Evolutionary conservation across 2,888 invertebrate genomes (phyloP).

Genomic region (Parasteatoda lunata): DNA sequence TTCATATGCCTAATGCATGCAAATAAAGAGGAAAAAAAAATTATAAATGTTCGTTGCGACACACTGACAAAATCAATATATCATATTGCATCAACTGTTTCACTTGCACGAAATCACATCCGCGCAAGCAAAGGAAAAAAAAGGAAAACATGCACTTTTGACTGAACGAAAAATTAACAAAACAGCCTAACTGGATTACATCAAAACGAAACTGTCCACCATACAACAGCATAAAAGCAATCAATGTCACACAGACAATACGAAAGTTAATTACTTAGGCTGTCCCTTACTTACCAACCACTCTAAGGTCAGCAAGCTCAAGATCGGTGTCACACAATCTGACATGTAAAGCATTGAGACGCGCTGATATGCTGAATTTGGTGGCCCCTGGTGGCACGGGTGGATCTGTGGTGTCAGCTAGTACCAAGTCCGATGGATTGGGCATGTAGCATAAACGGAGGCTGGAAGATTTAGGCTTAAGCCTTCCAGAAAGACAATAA

Average conservation of each 20-base stretch:
- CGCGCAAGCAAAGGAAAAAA: neutral
- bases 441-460: slow-evolving; percentile 35
- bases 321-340: slow-evolving; percentile 83
- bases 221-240: too few relatives aligned
- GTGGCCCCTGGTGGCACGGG: slow-evolving; percentile 85
- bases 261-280: slow-evolving; percentile 9
- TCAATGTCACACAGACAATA: slow-evolving; percentile 4
- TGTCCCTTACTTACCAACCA: slow-evolving; percentile 74
- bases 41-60: too few relatives aligned
- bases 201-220: too few relatives aligned
- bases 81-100: too few relatives aligned
- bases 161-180: too few relatives aligned
- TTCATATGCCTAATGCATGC: too few relatives aligned
- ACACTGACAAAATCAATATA: too few relatives aligned
- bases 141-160: too few relatives aligned
- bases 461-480: slow-evolving; percentile 46
- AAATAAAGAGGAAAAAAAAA: too few relatives aligned
- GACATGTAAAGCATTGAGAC: slow-evolving; percentile 80
- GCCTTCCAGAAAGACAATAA: slow-evolving; percentile 7
- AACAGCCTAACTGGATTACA: too few relatives aligned
- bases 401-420: slow-evolving; percentile 76
- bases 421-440: slow-evolving; percentile 44
- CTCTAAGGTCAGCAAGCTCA: slow-evolving; percentile 81
- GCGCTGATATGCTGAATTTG: slow-evolving; percentile 83
- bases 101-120: neutral